Conservation (phyloP, 2,113 vertebrate species). For the Odobenus rosmarus region DNA sequence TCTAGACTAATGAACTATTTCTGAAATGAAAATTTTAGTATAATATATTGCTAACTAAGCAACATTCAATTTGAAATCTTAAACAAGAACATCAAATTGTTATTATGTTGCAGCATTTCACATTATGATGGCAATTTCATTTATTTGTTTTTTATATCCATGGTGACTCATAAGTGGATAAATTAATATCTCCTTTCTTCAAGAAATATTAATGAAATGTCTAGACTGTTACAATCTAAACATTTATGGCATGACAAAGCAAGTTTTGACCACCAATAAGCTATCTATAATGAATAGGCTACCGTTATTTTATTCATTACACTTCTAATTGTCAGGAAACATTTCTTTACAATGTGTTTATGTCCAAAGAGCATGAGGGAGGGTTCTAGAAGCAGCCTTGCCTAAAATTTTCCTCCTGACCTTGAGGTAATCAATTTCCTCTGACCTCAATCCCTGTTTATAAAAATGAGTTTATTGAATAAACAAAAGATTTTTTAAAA, state of each 20-base stretch:
- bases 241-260: constrained; percentile 36
- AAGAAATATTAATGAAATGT: constrained; percentile 71
- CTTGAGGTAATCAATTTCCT: constrained; percentile 46
- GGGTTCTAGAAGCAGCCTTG: constrained; percentile 13
- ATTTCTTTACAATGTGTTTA: constrained; percentile 37
- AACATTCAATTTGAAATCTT: constrained; percentile 50
- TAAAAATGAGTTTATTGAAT: constrained; percentile 33
- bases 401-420: constrained; percentile 48
- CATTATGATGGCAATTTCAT: constrained; percentile 61
- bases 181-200: constrained; percentile 63
- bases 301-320: constrained; percentile 23
- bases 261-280: constrained; percentile 46
- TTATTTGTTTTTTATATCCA: constrained; percentile 57
- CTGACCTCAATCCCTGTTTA: background rate
- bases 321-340: background rate
- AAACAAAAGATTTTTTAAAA: background rate
- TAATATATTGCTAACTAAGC: constrained; percentile 62
- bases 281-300: constrained; percentile 20
- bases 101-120: constrained; percentile 15
- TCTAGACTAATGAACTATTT: constrained; percentile 56
- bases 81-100: constrained; percentile 61
- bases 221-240: constrained; percentile 57
- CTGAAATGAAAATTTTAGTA: constrained; percentile 50
- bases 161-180: constrained; percentile 62
- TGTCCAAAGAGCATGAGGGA: constrained; percentile 10